Base-by-base conservation (phyloP, 2,888 invertebrate species). In the Gnatocerus cornutus region DNA sequence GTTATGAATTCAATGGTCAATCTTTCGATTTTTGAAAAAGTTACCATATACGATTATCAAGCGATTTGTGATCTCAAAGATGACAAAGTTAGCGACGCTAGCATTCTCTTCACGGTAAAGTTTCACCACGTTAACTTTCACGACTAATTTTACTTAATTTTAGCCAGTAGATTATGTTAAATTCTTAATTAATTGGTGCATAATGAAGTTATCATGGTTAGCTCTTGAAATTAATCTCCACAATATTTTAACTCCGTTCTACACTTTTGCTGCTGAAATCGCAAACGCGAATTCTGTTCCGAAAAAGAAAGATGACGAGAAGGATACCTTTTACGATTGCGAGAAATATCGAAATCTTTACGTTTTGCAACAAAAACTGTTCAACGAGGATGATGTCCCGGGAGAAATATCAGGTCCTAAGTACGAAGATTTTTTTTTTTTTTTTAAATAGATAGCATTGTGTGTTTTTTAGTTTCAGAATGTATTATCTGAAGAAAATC, bases 11-110 rank as follows among this genome's bases (percentile, higher is more conserved):
- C 91, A 0, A 90, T 96, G 87, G 87, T 96, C 0, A 85, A 89
- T 0, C 88, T 90, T 74, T 88, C 88, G 0, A 90, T 96, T 71
- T 97, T 91, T 81, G 90, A 92, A 67, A 89, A 90, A 72, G 90
- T 95, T 0, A 89, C 90, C 29, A 90, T 96, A 53, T 95, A 92
- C 78, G 96, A 97, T 83, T 95, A 94, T 80, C 96, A 97, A 83
- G 94, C 92, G 0, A 86, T 94, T 30, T 96, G 96, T 79, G 85
- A 87, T 61, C 86, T 87, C 59, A 82, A 84, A 1, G 83, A 84
- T 14, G 79, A 76, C 82, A 83, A 74, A 80, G 82, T 41, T 81
- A 74, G 74, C 37, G 33, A 39, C 52, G 70, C 68, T 6, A 61
- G 83, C 76, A 76, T 76, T 59, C 68, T 86, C 33, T 73, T 80